These are phyloP conservation scores for Spatula versicolor DNA, from an alignment of 2,797 vertebrate species.

Conservation along the genomic window DNA sequence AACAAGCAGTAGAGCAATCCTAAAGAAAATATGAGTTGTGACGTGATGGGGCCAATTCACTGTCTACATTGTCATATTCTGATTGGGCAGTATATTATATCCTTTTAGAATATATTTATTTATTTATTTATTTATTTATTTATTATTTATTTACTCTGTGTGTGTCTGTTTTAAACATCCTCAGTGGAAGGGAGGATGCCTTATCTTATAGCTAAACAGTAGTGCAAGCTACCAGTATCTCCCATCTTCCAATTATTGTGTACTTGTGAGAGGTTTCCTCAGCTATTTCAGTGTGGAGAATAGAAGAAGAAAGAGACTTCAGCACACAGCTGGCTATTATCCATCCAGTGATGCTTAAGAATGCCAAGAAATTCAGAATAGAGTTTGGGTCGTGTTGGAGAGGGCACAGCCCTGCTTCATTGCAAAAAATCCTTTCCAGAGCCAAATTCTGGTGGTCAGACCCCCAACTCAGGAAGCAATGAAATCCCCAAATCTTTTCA, in stretches of 20 bases:
- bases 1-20: background rate
- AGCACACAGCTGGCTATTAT: background rate
- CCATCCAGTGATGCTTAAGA: background rate
- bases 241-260: background rate
- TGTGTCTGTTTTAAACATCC: background rate
- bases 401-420: background rate
- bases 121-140: background rate
- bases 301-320: background rate
- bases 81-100: background rate
- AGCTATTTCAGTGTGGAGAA: background rate
- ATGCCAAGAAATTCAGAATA: background rate
- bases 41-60: background rate
- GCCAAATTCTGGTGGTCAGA: background rate
- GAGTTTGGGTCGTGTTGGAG: background rate
- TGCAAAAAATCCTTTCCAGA: background rate
- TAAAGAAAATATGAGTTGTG: background rate
- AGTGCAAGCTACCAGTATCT: background rate
- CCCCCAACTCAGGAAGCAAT: background rate
- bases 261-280: background rate
- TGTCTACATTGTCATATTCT: background rate
- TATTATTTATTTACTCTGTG: no score
- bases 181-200: background rate
- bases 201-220: background rate
- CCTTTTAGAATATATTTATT: background rate
- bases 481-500: background rate